Evolutionary conservation across 2,113 vertebrate species (phyloP).

Genomic region (Chrysochloris asiatica): DNA sequence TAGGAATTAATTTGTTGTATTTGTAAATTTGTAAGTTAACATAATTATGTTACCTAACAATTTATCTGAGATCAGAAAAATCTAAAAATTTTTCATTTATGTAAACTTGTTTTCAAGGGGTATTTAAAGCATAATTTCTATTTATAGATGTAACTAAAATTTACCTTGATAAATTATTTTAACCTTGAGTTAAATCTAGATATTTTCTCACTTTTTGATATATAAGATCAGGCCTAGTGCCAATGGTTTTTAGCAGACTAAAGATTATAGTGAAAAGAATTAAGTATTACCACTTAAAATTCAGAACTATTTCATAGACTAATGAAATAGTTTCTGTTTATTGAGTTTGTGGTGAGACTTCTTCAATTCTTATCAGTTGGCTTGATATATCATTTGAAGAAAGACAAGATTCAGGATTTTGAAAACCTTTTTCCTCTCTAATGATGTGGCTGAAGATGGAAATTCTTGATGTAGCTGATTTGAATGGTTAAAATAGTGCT

Average conservation of each 20-base stretch:
- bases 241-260: neutral
- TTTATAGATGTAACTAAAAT: neutral
- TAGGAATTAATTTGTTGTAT: conserved; percentile 50
- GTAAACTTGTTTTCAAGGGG: conserved; percentile 31
- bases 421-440: conserved; percentile 45
- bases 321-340: conserved; percentile 31
- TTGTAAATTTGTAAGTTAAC: conserved; percentile 29
- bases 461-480: conserved; percentile 26
- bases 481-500: conserved; percentile 1
- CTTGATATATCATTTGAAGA: conserved; percentile 21
- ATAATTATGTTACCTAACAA: conserved; percentile 48
- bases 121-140: conserved; percentile 31
- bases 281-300: neutral
- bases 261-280: conserved; percentile 29
- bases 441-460: conserved; percentile 3
- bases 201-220: conserved; percentile 12
- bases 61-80: conserved; percentile 4
- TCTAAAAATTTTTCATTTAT: neutral
- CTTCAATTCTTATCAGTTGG: neutral
- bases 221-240: conserved; percentile 28
- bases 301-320: neutral
- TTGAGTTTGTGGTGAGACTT: conserved; percentile 7
- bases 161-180: conserved; percentile 36
- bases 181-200: conserved; percentile 4
- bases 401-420: conserved; percentile 13